Conservation (phyloP, 2,797 vertebrate genomes). For the Propithecus perrieri region DNA sequence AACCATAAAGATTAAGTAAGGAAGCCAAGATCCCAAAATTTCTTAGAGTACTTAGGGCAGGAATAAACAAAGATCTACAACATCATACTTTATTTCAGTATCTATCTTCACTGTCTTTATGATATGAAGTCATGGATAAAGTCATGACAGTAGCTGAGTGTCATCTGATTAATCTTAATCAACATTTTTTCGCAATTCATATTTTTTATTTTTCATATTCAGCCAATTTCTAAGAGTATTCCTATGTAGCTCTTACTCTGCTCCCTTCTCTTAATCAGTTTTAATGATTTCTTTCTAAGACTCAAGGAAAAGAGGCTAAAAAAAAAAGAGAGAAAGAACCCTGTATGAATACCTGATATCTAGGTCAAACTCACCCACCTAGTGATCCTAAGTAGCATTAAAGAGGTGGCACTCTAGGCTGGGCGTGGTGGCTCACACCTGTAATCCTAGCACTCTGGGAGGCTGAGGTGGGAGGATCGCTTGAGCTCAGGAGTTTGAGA, state of each 20-base stretch:
- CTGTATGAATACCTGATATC: neutral
- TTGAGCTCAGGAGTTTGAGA: too few relatives aligned
- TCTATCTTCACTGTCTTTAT: neutral
- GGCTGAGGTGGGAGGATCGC: too few relatives aligned
- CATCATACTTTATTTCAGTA: constrained; percentile 43
- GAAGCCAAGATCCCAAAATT: neutral
- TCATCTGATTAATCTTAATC: constrained; percentile 2
- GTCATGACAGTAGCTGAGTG: neutral
- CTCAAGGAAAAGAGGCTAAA: neutral
- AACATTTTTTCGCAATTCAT: constrained; percentile 8
- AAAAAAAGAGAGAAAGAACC: neutral
- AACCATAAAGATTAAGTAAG: neutral
- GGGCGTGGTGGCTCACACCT: too few relatives aligned
- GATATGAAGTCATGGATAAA: constrained; percentile 27
- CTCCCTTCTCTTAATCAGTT: neutral
- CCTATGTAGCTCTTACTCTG: neutral
- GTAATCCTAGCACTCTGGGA: too few relatives aligned
- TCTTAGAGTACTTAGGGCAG: neutral
- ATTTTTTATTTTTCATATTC: constrained; percentile 1
- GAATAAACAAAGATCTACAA: constrained; percentile 27
- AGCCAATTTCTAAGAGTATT: constrained; percentile 3
- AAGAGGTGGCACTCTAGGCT: neutral
- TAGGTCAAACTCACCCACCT: neutral
- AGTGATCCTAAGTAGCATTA: neutral
- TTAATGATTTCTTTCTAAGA: constrained; percentile 8